Evolutionary conservation across 2,797 vertebrate species (phyloP).

Genomic region (Huso huso): DNA sequence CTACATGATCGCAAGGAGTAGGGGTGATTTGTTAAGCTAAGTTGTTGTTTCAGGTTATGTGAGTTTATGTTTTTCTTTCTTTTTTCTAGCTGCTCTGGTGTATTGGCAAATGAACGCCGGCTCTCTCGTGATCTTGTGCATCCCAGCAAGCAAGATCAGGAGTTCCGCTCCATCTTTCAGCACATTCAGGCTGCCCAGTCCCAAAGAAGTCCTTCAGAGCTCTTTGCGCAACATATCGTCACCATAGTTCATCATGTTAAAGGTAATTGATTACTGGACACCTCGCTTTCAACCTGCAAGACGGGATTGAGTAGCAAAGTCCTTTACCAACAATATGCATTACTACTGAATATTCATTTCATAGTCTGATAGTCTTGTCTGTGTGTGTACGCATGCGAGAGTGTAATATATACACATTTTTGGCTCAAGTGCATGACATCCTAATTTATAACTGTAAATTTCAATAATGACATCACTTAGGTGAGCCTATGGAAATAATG

Average conservation of each 20-base stretch:
- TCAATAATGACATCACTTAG: too few species aligned
- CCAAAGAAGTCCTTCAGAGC: conserved; percentile 79
- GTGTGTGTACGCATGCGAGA: too few species aligned
- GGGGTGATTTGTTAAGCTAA: too few species aligned
- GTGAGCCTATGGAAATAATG: too few species aligned
- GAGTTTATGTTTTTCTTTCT: conserved; percentile 10
- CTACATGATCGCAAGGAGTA: too few species aligned
- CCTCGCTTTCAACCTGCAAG: not conserved
- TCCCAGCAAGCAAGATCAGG: conserved; percentile 83
- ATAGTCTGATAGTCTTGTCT: too few species aligned
- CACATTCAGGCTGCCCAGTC: conserved; percentile 78
- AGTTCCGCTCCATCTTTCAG: conserved; percentile 89
- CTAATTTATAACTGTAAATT: too few species aligned
- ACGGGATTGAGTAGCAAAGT: not conserved
- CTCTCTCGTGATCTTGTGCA: conserved; percentile 85
- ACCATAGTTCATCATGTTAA: conserved; percentile 91
- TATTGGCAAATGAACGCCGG: conserved; percentile 83
- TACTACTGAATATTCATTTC: too few species aligned
- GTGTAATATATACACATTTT: too few species aligned
- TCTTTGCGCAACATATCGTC: conserved; percentile 95
- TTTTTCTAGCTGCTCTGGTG: conserved; percentile 68
- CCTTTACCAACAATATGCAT: too few species aligned
- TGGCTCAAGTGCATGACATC: too few species aligned
- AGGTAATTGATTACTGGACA: conserved; percentile 58
- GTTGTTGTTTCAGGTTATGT: not conserved